These are phyloP conservation scores for Hippopotamyrus pictus DNA, from an alignment of 2,797 vertebrate genomes.

Conservation along the genomic window DNA sequence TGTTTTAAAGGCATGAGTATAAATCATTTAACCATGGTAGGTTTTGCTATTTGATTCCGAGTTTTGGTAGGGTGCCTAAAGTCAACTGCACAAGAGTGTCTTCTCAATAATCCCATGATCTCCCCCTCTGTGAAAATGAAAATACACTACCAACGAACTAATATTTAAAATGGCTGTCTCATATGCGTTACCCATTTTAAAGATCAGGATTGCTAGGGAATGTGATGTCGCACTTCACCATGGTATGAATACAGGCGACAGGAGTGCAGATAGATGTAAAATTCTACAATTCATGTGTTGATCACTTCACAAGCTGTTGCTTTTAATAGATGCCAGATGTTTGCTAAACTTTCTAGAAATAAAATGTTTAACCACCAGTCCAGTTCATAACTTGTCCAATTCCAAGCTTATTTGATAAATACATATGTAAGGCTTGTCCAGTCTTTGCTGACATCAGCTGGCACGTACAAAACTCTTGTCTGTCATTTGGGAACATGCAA, in stretches of 20 bases:
- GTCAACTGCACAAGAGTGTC: neutral
- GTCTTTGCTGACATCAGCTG: conserved; percentile 44
- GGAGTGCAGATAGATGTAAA: conserved; percentile 66
- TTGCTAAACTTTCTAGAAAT: conserved; percentile 39
- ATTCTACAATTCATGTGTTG: conserved; percentile 55
- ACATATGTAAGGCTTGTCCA: conserved; percentile 39
- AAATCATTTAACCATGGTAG: neutral
- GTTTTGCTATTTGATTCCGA: neutral
- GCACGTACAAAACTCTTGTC: conserved; percentile 41
- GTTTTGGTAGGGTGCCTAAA: neutral
- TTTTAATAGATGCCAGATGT: conserved; percentile 55
- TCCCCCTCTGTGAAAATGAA: neutral
- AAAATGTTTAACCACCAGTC: conserved; percentile 6
- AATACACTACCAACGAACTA: too few species aligned
- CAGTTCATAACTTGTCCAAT: conserved; percentile 32
- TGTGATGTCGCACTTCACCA: conserved; percentile 17
- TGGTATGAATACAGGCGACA: conserved; percentile 48
- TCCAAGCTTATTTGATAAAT: conserved; percentile 25
- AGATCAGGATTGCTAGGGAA: conserved; percentile 32
- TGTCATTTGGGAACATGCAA: conserved; percentile 56
- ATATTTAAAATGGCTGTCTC: neutral
- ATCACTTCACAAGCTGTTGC: conserved; percentile 55
- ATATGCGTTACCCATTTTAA: conserved; percentile 2
- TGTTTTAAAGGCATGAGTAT: neutral
- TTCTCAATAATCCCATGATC: neutral